These are phyloP conservation scores for Nothoprocta perdicaria DNA, from an alignment of 2,113 vertebrate genomes.

Conservation along the genomic window DNA sequence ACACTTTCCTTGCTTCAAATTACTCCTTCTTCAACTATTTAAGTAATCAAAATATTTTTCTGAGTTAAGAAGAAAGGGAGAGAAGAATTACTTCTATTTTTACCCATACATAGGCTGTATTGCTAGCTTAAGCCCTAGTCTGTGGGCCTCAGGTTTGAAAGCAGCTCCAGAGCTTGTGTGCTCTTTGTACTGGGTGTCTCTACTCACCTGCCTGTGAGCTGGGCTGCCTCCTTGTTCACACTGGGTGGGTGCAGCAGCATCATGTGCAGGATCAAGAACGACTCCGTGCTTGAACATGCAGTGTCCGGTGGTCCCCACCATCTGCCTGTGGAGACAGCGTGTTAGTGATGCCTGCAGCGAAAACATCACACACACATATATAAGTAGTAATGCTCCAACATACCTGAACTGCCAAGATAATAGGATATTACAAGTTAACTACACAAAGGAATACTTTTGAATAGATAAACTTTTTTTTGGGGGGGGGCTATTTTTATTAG, in stretches of 20 bases:
- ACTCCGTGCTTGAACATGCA: not conserved
- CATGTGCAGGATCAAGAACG: rapidly evolving
- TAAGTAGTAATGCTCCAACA: not conserved
- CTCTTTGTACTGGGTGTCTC: not conserved
- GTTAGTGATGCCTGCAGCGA: not conserved
- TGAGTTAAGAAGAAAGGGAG: conserved; percentile 10
- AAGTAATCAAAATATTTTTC: conserved; percentile 27
- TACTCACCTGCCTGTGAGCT: not conserved
- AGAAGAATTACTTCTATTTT: conserved; percentile 15
- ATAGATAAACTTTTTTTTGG: not conserved
- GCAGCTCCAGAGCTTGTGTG: not conserved
- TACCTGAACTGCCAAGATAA: not conserved
- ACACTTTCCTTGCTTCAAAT: conserved; percentile 8
- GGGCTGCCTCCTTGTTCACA: not conserved
- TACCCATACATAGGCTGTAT: not conserved
- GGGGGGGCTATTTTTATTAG: not conserved
- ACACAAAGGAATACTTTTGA: not conserved
- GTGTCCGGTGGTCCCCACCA: not conserved
- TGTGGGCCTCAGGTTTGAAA: not conserved
- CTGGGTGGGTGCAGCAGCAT: not conserved
- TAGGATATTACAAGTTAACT: not conserved
- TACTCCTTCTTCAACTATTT: conserved; percentile 13
- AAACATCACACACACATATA: not conserved
- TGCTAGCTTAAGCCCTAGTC: not conserved
- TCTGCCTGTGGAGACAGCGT: not conserved